Evolutionary conservation across 2,888 invertebrate genomes (phyloP).

Genomic region (Pegoplata infirma): DNA sequence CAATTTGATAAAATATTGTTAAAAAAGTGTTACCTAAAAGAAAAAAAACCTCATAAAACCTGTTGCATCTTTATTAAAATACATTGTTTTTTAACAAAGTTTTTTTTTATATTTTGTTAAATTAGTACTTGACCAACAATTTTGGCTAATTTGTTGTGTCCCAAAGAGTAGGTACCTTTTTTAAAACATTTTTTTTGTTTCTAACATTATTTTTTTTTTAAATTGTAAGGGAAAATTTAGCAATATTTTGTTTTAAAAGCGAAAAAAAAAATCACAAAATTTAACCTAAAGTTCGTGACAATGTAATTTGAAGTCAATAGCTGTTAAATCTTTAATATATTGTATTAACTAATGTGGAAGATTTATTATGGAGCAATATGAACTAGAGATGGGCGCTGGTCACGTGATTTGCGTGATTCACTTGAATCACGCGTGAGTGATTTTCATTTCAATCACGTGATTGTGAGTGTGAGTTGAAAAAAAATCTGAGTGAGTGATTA

Average conservation of each 20-base stretch:
- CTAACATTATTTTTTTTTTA: background rate
- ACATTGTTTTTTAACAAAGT: background rate
- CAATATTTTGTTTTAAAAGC: constrained; percentile 8
- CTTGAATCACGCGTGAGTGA: too few species aligned
- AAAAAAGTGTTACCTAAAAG: background rate
- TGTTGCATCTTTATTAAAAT: constrained; percentile 12
- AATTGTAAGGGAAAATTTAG: constrained; percentile 21
- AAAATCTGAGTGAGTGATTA: too few species aligned
- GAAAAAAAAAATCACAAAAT: constrained; percentile 6
- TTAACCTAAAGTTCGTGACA: constrained; percentile 41
- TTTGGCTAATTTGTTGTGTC: background rate
- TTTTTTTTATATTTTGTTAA: too few species aligned
- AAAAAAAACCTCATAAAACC: constrained; percentile 14
- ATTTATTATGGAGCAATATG: background rate
- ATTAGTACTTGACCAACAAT: constrained; percentile 29
- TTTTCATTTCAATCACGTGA: too few species aligned
- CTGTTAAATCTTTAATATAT: constrained; percentile 22
- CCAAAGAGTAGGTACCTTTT: background rate
- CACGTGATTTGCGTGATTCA: too few species aligned
- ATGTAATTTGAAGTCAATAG: constrained; percentile 45
- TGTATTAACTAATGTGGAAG: background rate
- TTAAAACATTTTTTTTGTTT: constrained; percentile 1
- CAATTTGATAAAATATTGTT: background rate
- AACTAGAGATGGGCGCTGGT: too few species aligned
- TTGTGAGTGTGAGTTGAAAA: too few species aligned